phyloP scores from a whole-genome alignment of 2,888 invertebrate genomes.

The Zelleria hepariella region DNA sequence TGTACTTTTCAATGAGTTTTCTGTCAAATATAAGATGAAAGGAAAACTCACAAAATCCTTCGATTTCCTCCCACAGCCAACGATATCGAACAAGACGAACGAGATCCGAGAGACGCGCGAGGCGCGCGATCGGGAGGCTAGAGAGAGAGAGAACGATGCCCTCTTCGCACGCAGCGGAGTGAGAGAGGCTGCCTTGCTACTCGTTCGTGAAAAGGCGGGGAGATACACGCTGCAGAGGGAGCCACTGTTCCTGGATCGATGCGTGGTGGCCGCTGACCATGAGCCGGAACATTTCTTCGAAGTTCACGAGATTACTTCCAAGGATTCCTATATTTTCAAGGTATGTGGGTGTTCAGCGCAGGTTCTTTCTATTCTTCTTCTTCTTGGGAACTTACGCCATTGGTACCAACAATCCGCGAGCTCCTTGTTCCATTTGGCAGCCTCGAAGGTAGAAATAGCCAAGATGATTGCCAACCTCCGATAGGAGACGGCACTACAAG shows the following conservation, averaged over 20 bases:
- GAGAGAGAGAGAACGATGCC: constrained; percentile 57
- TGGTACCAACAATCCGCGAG: too few species aligned
- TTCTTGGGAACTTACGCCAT: background rate
- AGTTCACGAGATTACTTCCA: constrained; percentile 92
- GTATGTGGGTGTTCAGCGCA: constrained; percentile 61
- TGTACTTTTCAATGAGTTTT: too few species aligned
- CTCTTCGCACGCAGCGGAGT: constrained; percentile 83
- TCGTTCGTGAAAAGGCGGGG: constrained; percentile 92
- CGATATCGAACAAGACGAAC: constrained; percentile 77
- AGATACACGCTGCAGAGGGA: constrained; percentile 89
- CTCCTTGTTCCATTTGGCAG: too few species aligned
- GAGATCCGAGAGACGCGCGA: constrained; percentile 71
- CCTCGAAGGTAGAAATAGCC: too few species aligned
- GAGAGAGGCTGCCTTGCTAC: constrained; percentile 87
- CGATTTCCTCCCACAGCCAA: constrained; percentile 69
- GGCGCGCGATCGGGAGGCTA: constrained; percentile 56
- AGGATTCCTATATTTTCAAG: constrained; percentile 96
- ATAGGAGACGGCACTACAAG: too few species aligned
- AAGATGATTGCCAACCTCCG: too few species aligned
- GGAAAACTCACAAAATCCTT: too few species aligned
- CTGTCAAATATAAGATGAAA: too few species aligned
- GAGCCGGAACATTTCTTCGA: constrained; percentile 96
- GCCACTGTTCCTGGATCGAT: constrained; percentile 90
- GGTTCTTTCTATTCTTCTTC: too few species aligned
- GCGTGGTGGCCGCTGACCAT: constrained; percentile 91